Percentiles rank a stretch among this genome's conserved stretches.
These are phyloP conservation scores for Thamnophis elegans DNA, from an alignment of 2,797 vertebrate species.

Conservation along the genomic window DNA sequence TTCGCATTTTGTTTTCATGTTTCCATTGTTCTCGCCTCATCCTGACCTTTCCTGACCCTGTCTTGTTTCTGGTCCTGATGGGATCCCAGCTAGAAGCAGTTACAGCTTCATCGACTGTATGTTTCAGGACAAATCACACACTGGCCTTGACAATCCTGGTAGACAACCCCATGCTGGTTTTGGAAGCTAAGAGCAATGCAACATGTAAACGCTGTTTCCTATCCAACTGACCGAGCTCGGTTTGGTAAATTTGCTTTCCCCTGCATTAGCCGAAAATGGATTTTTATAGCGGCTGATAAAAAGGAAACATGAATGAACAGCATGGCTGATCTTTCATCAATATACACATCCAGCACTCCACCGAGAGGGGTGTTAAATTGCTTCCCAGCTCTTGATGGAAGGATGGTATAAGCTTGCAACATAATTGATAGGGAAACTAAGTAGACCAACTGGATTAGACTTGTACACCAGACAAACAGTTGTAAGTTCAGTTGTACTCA, in stretches of 20 bases:
- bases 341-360: slow-evolving; percentile 52
- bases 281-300: slow-evolving; percentile 64
- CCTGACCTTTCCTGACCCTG: not conserved
- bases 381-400: slow-evolving; percentile 28
- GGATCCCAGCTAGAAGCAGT: slow-evolving; percentile 8
- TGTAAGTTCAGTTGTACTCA: not conserved
- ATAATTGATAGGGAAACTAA: slow-evolving; percentile 47
- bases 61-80: not conserved
- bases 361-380: slow-evolving; percentile 31
- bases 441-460: not conserved
- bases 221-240: slow-evolving; percentile 55
- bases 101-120: slow-evolving; percentile 22
- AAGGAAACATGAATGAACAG: slow-evolving; percentile 63
- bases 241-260: slow-evolving; percentile 64
- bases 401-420: slow-evolving; percentile 40
- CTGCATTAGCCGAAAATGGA: slow-evolving; percentile 64
- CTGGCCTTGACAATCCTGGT: slow-evolving; percentile 42
- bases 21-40: slow-evolving; percentile 19
- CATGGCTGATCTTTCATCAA: slow-evolving; percentile 58
- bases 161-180: slow-evolving; percentile 48
- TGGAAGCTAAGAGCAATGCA: slow-evolving; percentile 5
- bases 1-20: not conserved
- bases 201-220: slow-evolving; percentile 31
- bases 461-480: not conserved
- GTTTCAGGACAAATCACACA: slow-evolving; percentile 36